phyloP scores from a whole-genome alignment of 92 coral and sea anemone genomes.

The Actinernus sp. region DNA sequence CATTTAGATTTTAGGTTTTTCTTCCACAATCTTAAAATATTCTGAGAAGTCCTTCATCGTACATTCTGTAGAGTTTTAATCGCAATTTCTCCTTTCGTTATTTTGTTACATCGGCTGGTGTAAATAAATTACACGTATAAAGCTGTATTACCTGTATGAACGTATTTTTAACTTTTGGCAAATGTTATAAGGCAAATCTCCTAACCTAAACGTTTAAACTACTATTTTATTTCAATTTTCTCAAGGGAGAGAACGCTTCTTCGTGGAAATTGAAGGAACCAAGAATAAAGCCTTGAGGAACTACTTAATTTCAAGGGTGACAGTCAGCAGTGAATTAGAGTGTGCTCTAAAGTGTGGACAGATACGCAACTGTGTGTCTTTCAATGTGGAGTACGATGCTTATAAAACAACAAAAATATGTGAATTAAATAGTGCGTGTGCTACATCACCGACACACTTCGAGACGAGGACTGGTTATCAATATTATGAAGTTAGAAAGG shows the following conservation, averaged over 20 bases:
- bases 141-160: no score
- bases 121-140: no score
- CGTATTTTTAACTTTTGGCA: not conserved
- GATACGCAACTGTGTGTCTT: slow-evolving; percentile 48
- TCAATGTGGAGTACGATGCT: slow-evolving; percentile 27
- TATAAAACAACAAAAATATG: slow-evolving; percentile 18
- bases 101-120: no score
- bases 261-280: slow-evolving; percentile 10
- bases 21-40: no score
- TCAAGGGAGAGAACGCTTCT: slow-evolving; percentile 45
- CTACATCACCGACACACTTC: not conserved
- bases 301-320: slow-evolving; percentile 10
- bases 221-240: not conserved
- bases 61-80: no score
- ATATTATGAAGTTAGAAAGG: slow-evolving; percentile 36
- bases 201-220: not conserved
- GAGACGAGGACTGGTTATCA: slow-evolving; percentile 38
- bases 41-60: no score
- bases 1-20: no score
- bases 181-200: not conserved
- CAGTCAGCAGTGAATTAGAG: slow-evolving; percentile 28
- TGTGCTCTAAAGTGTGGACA: slow-evolving; percentile 67
- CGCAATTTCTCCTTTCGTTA: no score
- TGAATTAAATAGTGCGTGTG: slow-evolving; percentile 32
- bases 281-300: slow-evolving; percentile 30